These are phyloP conservation scores for Cynaeus angustus DNA, from an alignment of 2,888 invertebrate species.

Conservation along the genomic window DNA sequence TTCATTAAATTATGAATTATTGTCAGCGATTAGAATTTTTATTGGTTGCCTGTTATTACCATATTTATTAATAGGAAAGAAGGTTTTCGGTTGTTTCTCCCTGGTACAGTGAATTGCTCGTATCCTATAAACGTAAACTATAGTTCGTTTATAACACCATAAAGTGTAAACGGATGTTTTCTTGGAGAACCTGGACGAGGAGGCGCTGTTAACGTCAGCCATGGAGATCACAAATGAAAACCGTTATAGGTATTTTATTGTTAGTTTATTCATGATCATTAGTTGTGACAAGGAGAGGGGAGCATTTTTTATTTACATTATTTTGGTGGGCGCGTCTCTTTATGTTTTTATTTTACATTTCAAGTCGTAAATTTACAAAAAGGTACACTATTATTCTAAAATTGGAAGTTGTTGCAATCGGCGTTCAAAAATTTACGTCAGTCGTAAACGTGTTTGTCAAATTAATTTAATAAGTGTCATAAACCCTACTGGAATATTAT, in stretches of 20 bases:
- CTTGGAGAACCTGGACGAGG: slow-evolving; percentile 28
- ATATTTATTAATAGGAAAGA: slow-evolving; percentile 45
- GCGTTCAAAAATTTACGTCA: slow-evolving; percentile 31
- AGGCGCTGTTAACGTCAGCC: slow-evolving; percentile 44
- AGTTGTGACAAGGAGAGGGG: slow-evolving; percentile 43
- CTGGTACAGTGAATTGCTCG: slow-evolving; percentile 12
- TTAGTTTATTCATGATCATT: slow-evolving; percentile 49
- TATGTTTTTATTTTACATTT: slow-evolving; percentile 43
- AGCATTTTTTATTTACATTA: slow-evolving; percentile 39
- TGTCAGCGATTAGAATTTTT: slow-evolving; percentile 47
- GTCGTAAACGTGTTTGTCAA: slow-evolving; percentile 41
- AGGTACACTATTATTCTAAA: slow-evolving; percentile 36
- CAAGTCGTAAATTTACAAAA: slow-evolving; percentile 35
- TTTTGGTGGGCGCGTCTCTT: slow-evolving; percentile 37
- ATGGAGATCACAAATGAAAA: slow-evolving; percentile 45
- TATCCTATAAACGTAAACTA: slow-evolving; percentile 44
- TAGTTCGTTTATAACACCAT: slow-evolving; percentile 47
- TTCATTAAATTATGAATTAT: slow-evolving; percentile 47
- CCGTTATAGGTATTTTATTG: slow-evolving; percentile 52
- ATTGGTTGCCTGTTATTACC: slow-evolving; percentile 41
- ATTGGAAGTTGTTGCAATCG: slow-evolving; percentile 17
- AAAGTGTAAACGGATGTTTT: slow-evolving; percentile 38
- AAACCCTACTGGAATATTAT: slow-evolving; percentile 11
- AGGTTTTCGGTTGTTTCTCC: slow-evolving; percentile 23
- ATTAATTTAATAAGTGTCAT: slow-evolving; percentile 35